These are phyloP conservation scores for Agriopis marginaria DNA, from an alignment of 2,888 invertebrate genomes.

Conservation along the genomic window DNA sequence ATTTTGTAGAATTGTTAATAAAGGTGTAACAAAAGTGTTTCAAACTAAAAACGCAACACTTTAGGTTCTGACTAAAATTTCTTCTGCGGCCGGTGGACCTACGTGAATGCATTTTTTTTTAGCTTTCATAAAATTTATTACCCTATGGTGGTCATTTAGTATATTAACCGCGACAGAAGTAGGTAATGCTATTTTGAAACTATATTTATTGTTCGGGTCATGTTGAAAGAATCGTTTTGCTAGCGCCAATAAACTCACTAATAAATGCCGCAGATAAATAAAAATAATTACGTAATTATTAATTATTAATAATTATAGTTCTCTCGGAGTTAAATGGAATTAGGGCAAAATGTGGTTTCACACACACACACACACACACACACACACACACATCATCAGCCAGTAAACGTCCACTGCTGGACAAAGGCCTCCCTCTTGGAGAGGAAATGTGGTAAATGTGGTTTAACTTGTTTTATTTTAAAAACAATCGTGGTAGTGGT, in stretches of 20 bases:
- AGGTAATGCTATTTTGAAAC: constrained; percentile 37
- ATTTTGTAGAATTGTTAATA: no score
- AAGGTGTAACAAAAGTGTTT: not conserved
- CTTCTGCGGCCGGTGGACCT: constrained; percentile 20
- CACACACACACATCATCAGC: no score
- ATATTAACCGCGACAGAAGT: constrained; percentile 39
- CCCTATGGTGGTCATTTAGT: constrained; percentile 38
- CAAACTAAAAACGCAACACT: not conserved
- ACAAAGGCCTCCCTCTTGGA: no score
- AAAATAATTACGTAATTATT: constrained; percentile 18
- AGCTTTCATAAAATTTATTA: constrained; percentile 39
- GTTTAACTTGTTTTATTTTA: not conserved
- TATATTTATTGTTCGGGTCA: constrained; percentile 28
- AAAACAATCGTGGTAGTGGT: no score
- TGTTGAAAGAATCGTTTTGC: constrained; percentile 23
- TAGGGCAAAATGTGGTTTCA: not conserved
- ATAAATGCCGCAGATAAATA: constrained; percentile 16
- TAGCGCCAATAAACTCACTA: constrained; percentile 12
- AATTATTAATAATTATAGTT: no score
- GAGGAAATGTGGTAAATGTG: no score
- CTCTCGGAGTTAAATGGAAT: not conserved
- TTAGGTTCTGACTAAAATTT: not conserved
- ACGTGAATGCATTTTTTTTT: constrained; percentile 38
- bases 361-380: no score
- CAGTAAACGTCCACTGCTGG: no score